These are phyloP conservation scores for Orthosia gothica DNA, from an alignment of 2,888 invertebrate species.

Conservation along the genomic window DNA sequence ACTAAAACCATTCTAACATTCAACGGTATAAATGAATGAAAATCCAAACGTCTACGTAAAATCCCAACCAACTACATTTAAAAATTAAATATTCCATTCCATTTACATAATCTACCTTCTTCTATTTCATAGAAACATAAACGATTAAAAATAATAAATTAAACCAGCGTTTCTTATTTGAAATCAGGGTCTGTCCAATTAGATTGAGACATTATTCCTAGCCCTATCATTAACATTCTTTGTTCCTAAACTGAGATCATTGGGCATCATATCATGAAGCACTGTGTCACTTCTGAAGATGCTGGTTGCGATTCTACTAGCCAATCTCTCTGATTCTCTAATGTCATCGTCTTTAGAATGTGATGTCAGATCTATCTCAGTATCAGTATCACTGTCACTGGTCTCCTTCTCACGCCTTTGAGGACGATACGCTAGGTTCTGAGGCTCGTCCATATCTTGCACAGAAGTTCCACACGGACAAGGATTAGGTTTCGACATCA, in stretches of 20 bases:
- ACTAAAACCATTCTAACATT: slow-evolving; percentile 24
- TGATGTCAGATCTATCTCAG: slow-evolving; percentile 90
- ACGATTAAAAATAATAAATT: not conserved
- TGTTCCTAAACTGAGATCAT: slow-evolving; percentile 87
- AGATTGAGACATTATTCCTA: slow-evolving; percentile 81
- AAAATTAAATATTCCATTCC: slow-evolving; percentile 8
- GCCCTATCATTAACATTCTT: slow-evolving; percentile 80
- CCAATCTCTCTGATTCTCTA: slow-evolving; percentile 86
- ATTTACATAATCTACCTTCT: slow-evolving; percentile 22
- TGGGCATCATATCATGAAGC: slow-evolving; percentile 88
- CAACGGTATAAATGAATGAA: not conserved
- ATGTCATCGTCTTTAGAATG: slow-evolving; percentile 89
- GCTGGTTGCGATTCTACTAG: slow-evolving; percentile 87
- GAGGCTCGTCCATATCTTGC: slow-evolving; percentile 81
- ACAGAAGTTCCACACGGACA: slow-evolving; percentile 80
- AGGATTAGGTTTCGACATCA: slow-evolving; percentile 80
- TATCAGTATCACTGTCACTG: slow-evolving; percentile 88
- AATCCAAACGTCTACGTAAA: not conserved
- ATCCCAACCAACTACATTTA: not conserved
- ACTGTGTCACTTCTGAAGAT: slow-evolving; percentile 87
- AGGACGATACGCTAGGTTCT: slow-evolving; percentile 84
- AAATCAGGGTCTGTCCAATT: slow-evolving; percentile 58
- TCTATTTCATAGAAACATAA: slow-evolving; percentile 49
- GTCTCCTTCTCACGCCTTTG: slow-evolving; percentile 76
- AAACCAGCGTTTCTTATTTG: slow-evolving; percentile 3